These are phyloP conservation scores for Ophraella communa DNA, from an alignment of 2,888 invertebrate species.

Conservation along the genomic window DNA sequence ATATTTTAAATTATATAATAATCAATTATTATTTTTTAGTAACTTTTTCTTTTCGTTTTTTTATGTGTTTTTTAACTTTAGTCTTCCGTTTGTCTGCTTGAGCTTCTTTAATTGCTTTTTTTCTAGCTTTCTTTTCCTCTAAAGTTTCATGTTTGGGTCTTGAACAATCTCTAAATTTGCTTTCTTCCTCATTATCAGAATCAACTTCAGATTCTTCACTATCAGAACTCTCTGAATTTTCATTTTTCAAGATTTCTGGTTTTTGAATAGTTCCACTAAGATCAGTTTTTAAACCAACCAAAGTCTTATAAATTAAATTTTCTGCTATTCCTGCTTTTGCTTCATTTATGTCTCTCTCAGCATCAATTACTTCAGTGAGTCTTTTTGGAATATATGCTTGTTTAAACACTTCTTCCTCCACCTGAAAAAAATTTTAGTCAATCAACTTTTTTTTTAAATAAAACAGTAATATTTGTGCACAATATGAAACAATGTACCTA, in stretches of 20 bases:
- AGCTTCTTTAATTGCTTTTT: slow-evolving; percentile 86
- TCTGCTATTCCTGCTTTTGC: slow-evolving; percentile 76
- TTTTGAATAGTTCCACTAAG: slow-evolving; percentile 73
- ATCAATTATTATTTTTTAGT: slow-evolving; percentile 49
- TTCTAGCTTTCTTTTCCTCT: slow-evolving; percentile 82
- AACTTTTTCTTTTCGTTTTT: slow-evolving; percentile 83
- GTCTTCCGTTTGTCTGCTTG: slow-evolving; percentile 86
- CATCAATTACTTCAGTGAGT: slow-evolving; percentile 86
- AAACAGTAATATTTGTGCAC: neutral
- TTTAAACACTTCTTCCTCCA: slow-evolving; percentile 93
- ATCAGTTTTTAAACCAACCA: slow-evolving; percentile 83
- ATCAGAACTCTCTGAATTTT: slow-evolving; percentile 45
- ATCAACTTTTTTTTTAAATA: too few relatives aligned
- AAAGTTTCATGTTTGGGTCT: slow-evolving; percentile 82
- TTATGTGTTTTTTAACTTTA: slow-evolving; percentile 92
- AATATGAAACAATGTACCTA: slow-evolving; percentile 32
- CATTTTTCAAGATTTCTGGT: slow-evolving; percentile 69
- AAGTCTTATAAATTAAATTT: slow-evolving; percentile 83
- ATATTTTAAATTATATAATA: neutral
- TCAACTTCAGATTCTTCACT: slow-evolving; percentile 48
- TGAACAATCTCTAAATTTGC: slow-evolving; percentile 69
- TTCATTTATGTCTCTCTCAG: slow-evolving; percentile 84
- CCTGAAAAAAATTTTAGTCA: slow-evolving; percentile 46
- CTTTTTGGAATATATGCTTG: slow-evolving; percentile 92
- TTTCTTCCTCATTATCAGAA: slow-evolving; percentile 51